phyloP scores from a whole-genome alignment of 2,797 vertebrate genomes.

The Furcifer pardalis region DNA sequence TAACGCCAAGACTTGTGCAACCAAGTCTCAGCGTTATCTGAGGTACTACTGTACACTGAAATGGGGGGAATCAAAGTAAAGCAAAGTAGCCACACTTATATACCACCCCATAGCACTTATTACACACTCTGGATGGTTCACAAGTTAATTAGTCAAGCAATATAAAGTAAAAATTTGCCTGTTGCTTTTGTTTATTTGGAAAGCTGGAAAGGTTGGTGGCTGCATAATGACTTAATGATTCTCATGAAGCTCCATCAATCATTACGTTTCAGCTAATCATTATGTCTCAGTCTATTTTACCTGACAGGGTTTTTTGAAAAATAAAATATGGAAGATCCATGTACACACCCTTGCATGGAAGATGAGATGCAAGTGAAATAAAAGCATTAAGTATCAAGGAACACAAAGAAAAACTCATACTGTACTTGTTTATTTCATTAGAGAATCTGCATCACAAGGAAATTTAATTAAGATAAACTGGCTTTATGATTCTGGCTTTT shows the following conservation, averaged over 20 bases:
- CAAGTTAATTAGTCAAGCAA: too few species aligned
- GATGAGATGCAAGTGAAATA: neutral
- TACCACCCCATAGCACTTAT: too few species aligned
- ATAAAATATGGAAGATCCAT: neutral
- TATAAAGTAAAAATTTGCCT: neutral
- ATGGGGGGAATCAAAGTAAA: neutral
- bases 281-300: neutral
- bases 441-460: constrained; percentile 40
- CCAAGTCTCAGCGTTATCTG: too few species aligned
- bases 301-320: neutral
- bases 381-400: constrained; percentile 28
- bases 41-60: too few species aligned
- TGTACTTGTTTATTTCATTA: constrained; percentile 36
- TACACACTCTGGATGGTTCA: too few species aligned
- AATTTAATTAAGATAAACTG: constrained; percentile 72
- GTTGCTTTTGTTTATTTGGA: constrained; percentile 7
- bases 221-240: neutral
- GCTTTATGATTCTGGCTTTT: constrained; percentile 69
- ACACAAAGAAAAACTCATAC: constrained; percentile 12
- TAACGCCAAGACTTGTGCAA: too few species aligned
- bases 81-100: too few species aligned
- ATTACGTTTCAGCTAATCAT: neutral
- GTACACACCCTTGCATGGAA: neutral
- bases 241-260: neutral
- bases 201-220: neutral